These are phyloP conservation scores for Ctenosaura bakeri DNA, from an alignment of 2,797 vertebrate genomes.

Conservation along the genomic window DNA sequence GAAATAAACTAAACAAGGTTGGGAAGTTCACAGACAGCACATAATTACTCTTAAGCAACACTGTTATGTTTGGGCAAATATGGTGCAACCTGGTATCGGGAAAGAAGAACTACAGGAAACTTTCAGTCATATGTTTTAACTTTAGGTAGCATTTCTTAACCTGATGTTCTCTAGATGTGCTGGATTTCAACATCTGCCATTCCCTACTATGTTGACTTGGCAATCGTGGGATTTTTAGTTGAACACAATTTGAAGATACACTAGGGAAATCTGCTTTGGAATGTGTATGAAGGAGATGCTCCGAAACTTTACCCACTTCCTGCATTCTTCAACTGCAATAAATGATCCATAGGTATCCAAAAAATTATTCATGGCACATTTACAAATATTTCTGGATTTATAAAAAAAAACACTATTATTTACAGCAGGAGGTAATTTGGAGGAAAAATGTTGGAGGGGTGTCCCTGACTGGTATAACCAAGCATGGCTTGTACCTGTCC, in stretches of 20 bases:
- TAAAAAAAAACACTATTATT: neutral
- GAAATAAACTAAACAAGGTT: conserved; percentile 12
- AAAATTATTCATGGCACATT: neutral
- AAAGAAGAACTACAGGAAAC: neutral
- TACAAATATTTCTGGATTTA: neutral
- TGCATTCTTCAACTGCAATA: neutral
- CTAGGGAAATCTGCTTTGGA: no score
- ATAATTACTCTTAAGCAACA: neutral
- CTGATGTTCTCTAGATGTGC: no score
- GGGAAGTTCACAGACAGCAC: neutral
- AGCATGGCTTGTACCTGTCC: neutral
- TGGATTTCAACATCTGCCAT: no score
- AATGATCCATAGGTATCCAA: neutral
- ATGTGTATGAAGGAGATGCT: neutral
- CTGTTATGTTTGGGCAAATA: neutral
- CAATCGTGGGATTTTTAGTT: no score
- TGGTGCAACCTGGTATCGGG: neutral
- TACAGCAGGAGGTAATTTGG: neutral
- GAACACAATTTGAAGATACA: no score
- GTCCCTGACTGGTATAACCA: neutral
- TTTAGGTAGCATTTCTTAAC: no score
- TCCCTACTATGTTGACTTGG: no score
- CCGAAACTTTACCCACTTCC: neutral
- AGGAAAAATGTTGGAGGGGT: neutral
- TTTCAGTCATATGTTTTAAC: neutral